A percentile compares a stretch with the other conserved stretches of the same genome.
Conservation (phyloP, 2,113 vertebrate genomes). For the Sebastes fasciatus region DNA sequence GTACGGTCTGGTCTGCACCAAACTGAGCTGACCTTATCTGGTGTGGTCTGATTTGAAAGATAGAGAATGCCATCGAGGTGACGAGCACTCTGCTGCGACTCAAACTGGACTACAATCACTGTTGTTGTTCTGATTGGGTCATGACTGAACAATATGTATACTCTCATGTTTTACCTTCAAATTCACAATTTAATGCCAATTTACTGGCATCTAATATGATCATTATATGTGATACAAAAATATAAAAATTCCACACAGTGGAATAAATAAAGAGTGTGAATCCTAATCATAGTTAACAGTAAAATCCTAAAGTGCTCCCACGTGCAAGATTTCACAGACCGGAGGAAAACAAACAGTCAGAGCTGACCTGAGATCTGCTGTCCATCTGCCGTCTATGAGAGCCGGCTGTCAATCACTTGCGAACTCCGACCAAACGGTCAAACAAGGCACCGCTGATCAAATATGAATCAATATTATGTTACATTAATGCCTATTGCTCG, state of each 20-base stretch:
- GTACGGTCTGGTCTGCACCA: conserved; percentile 39
- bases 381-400: no score
- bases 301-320: neutral
- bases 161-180: neutral
- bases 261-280: neutral
- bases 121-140: neutral
- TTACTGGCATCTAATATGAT: neutral
- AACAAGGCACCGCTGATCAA: no score
- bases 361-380: no score
- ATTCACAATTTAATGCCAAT: neutral
- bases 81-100: neutral
- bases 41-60: conserved; percentile 18
- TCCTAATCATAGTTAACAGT: neutral
- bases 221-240: neutral
- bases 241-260: no score
- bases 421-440: no score
- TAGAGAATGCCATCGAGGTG: conserved; percentile 15
- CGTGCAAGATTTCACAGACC: neutral
- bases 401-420: no score
- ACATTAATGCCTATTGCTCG: no score
- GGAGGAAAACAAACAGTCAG: no score
- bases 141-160: neutral
- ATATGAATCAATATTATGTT: no score
- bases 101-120: neutral
- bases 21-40: conserved; percentile 49